Evolutionary conservation across 2,797 vertebrate species (phyloP).

Genomic region (Pogoniulus pusillus): DNA sequence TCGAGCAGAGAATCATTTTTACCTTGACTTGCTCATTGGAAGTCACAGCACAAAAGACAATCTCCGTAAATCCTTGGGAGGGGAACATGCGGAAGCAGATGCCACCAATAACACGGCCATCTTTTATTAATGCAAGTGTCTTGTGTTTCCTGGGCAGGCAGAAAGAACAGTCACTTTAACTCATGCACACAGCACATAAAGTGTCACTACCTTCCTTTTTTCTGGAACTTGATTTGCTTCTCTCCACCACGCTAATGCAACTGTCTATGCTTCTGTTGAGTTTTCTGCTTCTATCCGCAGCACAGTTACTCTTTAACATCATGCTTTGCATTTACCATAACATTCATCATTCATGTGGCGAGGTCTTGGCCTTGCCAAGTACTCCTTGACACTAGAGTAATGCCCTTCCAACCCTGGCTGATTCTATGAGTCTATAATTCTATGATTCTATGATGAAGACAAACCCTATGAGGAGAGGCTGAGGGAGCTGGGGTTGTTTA

Average conservation of each 20-base stretch:
- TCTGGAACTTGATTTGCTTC: slow-evolving; percentile 1
- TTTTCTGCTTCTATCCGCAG: neutral
- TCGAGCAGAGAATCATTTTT: slow-evolving; percentile 37
- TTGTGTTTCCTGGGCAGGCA: slow-evolving; percentile 91
- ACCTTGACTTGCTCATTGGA: slow-evolving; percentile 99
- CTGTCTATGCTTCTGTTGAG: neutral
- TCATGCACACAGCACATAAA: neutral
- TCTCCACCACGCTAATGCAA: slow-evolving; percentile 2
- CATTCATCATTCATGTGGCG: neutral
- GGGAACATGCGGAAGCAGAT: slow-evolving; percentile 99
- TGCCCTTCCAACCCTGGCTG: no score
- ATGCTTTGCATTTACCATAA: neutral
- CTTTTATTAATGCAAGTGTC: slow-evolving; percentile 97
- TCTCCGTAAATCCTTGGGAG: slow-evolving; percentile 97
- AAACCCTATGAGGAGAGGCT: no score
- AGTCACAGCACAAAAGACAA: slow-evolving; percentile 98
- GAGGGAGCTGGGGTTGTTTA: no score
- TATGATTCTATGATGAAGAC: no score
- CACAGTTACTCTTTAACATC: neutral
- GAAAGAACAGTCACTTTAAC: slow-evolving; percentile 36
- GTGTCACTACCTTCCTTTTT: neutral
- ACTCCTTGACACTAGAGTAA: neutral
- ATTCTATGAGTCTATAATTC: no score
- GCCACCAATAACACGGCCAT: slow-evolving; percentile 98
- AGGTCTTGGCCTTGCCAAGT: neutral